Conservation (phyloP, 2,888 invertebrate species). For the Drosophila colorata region DNA sequence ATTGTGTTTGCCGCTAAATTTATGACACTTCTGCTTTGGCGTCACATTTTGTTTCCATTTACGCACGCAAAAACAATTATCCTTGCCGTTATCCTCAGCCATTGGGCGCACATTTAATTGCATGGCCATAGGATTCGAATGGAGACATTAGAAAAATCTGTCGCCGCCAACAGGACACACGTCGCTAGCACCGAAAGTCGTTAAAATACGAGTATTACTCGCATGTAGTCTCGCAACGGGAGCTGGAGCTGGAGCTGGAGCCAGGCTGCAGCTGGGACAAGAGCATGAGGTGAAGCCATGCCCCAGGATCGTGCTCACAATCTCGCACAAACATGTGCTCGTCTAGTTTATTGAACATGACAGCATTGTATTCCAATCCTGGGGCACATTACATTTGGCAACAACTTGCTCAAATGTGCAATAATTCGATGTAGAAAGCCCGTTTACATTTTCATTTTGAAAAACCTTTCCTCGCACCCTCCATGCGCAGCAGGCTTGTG, state of each 20-base stretch:
- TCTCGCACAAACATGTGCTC: constrained; percentile 39
- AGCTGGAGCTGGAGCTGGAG: constrained; percentile 1
- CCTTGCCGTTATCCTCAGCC: constrained; percentile 20
- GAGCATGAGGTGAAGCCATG: constrained; percentile 12
- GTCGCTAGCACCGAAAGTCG: constrained; percentile 55
- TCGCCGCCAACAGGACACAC: constrained; percentile 70
- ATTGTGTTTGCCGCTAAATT: constrained; percentile 71
- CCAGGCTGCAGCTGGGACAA: neutral
- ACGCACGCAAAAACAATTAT: constrained; percentile 72
- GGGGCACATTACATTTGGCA: constrained; percentile 34
- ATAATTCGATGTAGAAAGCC: constrained; percentile 16
- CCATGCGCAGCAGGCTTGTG: no score
- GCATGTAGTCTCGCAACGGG: constrained; percentile 27
- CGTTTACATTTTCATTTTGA: neutral
- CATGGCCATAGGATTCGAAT: constrained; percentile 77
- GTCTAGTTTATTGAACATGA: constrained; percentile 55
- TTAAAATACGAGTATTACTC: constrained; percentile 59
- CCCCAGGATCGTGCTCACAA: constrained; percentile 40
- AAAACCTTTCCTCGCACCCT: constrained; percentile 7
- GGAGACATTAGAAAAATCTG: constrained; percentile 84
- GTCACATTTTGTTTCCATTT: constrained; percentile 46
- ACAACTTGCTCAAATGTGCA: constrained; percentile 54
- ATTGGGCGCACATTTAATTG: constrained; percentile 70
- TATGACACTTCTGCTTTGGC: constrained; percentile 58
- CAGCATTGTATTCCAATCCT: constrained; percentile 21